phyloP scores from a whole-genome alignment of 2,797 vertebrate species.

The Tinamus major region DNA sequence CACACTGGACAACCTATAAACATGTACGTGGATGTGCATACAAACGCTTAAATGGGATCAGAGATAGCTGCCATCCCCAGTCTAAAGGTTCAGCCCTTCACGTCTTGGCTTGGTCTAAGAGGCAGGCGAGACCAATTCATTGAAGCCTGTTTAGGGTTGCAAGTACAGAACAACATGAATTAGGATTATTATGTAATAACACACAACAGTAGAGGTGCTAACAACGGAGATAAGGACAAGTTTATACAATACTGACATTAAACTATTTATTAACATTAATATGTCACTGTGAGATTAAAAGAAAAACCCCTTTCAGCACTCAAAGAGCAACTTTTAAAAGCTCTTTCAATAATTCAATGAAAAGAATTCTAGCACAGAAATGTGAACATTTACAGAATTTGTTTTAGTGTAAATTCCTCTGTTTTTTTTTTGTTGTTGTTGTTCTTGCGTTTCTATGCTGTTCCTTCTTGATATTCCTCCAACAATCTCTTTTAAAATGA shows the following conservation, averaged over 20 bases:
- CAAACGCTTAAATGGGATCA: neutral
- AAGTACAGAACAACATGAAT: neutral
- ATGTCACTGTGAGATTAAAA: conserved; percentile 45
- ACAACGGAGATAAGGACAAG: conserved; percentile 7
- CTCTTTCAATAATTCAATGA: conserved; percentile 25
- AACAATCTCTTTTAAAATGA: neutral
- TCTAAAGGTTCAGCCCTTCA: neutral
- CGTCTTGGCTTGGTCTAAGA: neutral
- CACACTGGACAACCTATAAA: neutral
- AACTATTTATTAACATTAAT: conserved; percentile 58
- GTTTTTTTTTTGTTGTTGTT: conserved; percentile 14
- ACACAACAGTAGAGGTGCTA: conserved; percentile 9
- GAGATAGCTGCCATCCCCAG: neutral
- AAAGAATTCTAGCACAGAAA: conserved; percentile 35
- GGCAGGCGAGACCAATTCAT: neutral
- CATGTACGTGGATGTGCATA: neutral
- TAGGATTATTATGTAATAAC: conserved; percentile 5
- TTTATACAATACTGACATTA: neutral
- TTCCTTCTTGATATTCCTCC: neutral
- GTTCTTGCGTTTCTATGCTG: neutral
- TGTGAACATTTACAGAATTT: conserved; percentile 20
- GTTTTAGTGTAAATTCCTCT: neutral
- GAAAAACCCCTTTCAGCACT: conserved; percentile 28
- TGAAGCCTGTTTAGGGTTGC: neutral
- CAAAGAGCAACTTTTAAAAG: conserved; percentile 33